phyloP scores from a whole-genome alignment of 2,888 invertebrate species.

The Caenorhabditis afra region DNA sequence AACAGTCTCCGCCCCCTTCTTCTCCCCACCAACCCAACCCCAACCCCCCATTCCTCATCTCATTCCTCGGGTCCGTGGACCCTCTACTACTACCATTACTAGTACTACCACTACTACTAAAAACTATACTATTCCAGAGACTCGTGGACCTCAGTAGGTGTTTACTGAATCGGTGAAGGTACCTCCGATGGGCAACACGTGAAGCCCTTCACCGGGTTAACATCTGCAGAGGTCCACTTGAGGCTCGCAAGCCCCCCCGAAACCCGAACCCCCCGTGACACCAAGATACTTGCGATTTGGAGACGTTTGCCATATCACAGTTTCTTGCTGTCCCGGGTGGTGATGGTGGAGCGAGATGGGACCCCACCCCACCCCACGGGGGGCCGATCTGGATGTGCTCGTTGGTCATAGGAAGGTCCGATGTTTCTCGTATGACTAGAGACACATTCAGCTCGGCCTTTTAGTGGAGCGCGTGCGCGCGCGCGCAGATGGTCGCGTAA shows the following conservation, averaged over 20 bases:
- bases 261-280: constrained; percentile 22
- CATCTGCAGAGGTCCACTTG: constrained; percentile 52
- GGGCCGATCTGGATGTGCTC: constrained; percentile 65
- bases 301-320: constrained; percentile 41
- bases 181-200: no score
- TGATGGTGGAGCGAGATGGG: no score
- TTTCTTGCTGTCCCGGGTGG: constrained; percentile 64
- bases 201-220: constrained; percentile 52
- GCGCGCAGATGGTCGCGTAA: constrained; percentile 1
- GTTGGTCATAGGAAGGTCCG: constrained; percentile 57
- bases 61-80: constrained; percentile 24
- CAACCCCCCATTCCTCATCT: constrained; percentile 10
- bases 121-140: constrained; percentile 2
- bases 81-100: background rate
- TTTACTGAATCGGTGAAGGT: constrained; percentile 47
- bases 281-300: constrained; percentile 43
- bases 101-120: no score
- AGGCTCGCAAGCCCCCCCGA: background rate
- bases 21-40: constrained; percentile 2
- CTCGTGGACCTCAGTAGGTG: constrained; percentile 52
- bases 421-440: constrained; percentile 66
- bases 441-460: constrained; percentile 72
- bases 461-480: background rate
- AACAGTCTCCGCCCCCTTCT: constrained; percentile 31
- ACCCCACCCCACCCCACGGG: background rate